Conservation (phyloP, 2,888 invertebrate genomes). For the Dynastes grantii region DNA sequence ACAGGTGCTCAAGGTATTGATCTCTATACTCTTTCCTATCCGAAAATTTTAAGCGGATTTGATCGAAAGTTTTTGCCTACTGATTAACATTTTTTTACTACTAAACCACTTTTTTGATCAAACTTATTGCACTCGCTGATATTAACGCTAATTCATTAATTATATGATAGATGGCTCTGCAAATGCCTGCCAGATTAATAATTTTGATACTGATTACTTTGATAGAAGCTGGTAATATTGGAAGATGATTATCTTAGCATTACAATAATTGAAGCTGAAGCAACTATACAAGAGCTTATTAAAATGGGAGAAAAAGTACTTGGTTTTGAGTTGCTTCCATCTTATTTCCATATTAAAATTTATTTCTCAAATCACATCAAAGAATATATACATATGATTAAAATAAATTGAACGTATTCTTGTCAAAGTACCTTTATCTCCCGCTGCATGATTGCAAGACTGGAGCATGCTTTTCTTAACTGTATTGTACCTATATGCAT, state of each 20-base stretch:
- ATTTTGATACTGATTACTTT: background rate
- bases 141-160: slow-evolving; percentile 2
- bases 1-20: slow-evolving; percentile 73
- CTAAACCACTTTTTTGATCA: slow-evolving; percentile 24
- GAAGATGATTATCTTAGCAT: slow-evolving; percentile 11
- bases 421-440: slow-evolving; percentile 35
- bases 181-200: slow-evolving; percentile 9
- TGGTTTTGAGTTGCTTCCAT: background rate
- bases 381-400: no score
- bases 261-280: no score
- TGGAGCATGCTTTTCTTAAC: slow-evolving; percentile 17
- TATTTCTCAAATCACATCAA: no score
- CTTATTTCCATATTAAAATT: no score
- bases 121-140: slow-evolving; percentile 11
- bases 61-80: slow-evolving; percentile 8
- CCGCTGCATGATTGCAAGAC: slow-evolving; percentile 15
- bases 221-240: slow-evolving; percentile 16
- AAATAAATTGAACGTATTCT: background rate
- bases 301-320: slow-evolving; percentile 10
- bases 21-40: slow-evolving; percentile 54
- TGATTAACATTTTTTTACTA: slow-evolving; percentile 56
- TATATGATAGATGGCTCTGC: slow-evolving; percentile 2
- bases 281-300: no score
- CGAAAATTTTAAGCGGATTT: slow-evolving; percentile 18
- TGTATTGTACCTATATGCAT: slow-evolving; percentile 8